Percentiles rank a stretch among this genome's conserved stretches.
These are phyloP conservation scores for Sarcophaga caerulescens DNA, from an alignment of 2,888 invertebrate species.

Conservation along the genomic window DNA sequence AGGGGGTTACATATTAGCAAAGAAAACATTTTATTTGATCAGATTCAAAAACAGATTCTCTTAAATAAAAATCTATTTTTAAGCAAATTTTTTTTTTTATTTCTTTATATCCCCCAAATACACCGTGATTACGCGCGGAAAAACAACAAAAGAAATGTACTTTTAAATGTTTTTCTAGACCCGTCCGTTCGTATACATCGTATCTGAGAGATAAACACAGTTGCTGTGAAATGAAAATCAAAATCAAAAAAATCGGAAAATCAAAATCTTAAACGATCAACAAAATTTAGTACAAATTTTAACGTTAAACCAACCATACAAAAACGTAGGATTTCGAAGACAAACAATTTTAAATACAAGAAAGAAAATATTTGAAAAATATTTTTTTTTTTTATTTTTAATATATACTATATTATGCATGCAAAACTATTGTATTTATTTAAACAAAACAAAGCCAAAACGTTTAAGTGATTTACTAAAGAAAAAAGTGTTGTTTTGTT, in stretches of 20 bases:
- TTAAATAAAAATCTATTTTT: slow-evolving; percentile 65
- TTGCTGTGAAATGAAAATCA: slow-evolving; percentile 26
- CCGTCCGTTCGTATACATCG: slow-evolving; percentile 17
- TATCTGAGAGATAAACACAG: slow-evolving; percentile 44
- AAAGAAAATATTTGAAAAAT: no score
- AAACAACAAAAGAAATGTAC: slow-evolving; percentile 19
- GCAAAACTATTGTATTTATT: slow-evolving; percentile 26
- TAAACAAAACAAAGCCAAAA: not conserved
- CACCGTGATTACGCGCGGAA: not conserved
- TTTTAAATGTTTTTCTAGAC: slow-evolving; percentile 7
- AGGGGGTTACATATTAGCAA: not conserved
- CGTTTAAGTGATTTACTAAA: not conserved
- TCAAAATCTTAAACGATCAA: slow-evolving; percentile 30
- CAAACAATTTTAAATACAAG: not conserved
- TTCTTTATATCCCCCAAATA: not conserved
- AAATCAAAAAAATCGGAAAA: slow-evolving; percentile 5
- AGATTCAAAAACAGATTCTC: slow-evolving; percentile 31
- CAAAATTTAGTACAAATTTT: slow-evolving; percentile 63
- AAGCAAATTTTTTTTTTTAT: slow-evolving; percentile 24
- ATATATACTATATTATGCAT: not conserved
- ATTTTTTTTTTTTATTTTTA: not conserved
- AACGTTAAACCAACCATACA: slow-evolving; percentile 49
- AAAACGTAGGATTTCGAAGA: slow-evolving; percentile 9
- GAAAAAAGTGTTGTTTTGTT: slow-evolving; percentile 2
- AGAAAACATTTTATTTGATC: not conserved